Evolutionary conservation across 1,140 invertebrate genomes (phyloP), one percentile per base, ranked within the genome.

Genomic region (Aphaenogaster rudis): DNA sequence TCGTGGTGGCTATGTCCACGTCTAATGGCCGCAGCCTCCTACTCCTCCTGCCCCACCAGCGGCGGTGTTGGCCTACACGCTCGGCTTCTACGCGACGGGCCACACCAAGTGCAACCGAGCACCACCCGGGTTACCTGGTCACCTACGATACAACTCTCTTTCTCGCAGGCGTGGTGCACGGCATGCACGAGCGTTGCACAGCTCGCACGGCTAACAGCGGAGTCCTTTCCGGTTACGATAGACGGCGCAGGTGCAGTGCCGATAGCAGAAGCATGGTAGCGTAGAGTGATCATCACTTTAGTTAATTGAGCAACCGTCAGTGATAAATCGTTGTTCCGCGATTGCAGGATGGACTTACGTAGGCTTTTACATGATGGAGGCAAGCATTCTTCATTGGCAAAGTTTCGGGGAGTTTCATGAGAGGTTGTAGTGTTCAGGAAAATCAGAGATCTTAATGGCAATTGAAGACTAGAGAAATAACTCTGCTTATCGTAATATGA

Each of bases 91-190:
- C 61, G 77, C 86, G 84, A 67, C 86, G 80, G 66, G 87, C 86
- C 81, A 86, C 91, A 92, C 93, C 93, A 93, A 94, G 93, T 93
- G 93, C 93, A 94, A 87, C 87, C 91, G 91, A 89, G 88, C 89
- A 94, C 93, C 93, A 89, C 89, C 90, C 89, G 89, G 93, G 91
- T 93, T 93, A 94, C 90, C 87, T 93, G 89, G 89, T 93, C 91
- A 91, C 87, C 90, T 88, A 90, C 80, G 91, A 90, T 90, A 91
- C 61, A 86, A 64, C 86, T 90, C 72, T 78, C 90, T 88, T 76
- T 88, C 92, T 89, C 74, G 87, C 87, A 90, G 88, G 82, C 88
- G 88, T 93, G 88, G 88, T 92, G 79, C 82, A 72, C 61, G 57
- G 13, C 45, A 28, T 61, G 28, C 17, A 54, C 59, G 79, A 87